phyloP scores from a whole-genome alignment of 2,888 invertebrate species.

The Drosophila fulvimacula region DNA sequence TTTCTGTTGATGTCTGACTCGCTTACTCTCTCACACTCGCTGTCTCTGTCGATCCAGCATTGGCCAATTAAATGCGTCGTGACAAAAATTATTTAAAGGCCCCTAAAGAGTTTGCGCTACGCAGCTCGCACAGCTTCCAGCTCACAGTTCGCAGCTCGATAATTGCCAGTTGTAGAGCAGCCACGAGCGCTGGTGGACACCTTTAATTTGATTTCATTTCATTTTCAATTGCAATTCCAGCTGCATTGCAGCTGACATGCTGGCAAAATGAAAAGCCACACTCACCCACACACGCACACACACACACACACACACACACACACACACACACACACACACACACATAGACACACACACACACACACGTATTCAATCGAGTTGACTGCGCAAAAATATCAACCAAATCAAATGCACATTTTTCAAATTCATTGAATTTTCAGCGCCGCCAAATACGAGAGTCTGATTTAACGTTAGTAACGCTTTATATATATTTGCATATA shows the following conservation, averaged over 20 bases:
- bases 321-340: constrained; percentile 9
- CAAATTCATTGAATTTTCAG: constrained; percentile 76
- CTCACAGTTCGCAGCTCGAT: constrained; percentile 30
- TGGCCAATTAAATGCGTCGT: constrained; percentile 57
- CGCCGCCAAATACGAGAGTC: constrained; percentile 23
- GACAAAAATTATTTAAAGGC: constrained; percentile 49
- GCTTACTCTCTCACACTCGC: background rate
- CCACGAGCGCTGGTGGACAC: constrained; percentile 48
- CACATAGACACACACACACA: constrained; percentile 14
- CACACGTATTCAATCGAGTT: constrained; percentile 20
- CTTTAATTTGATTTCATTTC: constrained; percentile 77
- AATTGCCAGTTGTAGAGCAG: constrained; percentile 60
- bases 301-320: constrained; percentile 15
- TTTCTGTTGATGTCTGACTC: constrained; percentile 16
- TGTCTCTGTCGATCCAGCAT: background rate
- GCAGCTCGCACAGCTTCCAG: background rate
- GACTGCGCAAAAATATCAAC: constrained; percentile 64
- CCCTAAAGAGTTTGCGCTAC: constrained; percentile 9
- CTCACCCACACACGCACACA: constrained; percentile 6
- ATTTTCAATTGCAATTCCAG: constrained; percentile 69
- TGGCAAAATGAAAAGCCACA: constrained; percentile 57
- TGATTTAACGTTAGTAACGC: constrained; percentile 46
- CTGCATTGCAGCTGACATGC: constrained; percentile 77
- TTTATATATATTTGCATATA: constrained; percentile 26
- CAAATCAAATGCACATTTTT: constrained; percentile 79